Percentiles rank a stretch among this genome's conserved stretches.
phyloP scores from a whole-genome alignment of 1,140 invertebrate genomes.

The Listronotus oregonensis region DNA sequence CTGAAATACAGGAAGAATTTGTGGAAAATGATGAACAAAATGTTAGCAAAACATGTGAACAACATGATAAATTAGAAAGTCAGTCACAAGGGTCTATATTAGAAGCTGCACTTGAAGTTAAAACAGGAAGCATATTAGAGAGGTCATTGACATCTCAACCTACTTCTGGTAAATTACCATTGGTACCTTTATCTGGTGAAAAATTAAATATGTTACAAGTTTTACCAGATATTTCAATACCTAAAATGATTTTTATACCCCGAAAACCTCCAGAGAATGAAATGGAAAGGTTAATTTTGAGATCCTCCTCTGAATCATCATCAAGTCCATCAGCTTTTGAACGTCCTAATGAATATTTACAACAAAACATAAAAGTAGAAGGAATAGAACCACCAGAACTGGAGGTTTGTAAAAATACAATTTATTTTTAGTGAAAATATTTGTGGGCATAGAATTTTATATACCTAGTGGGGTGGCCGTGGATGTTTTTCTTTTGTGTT shows the following conservation, averaged over 20 bases:
- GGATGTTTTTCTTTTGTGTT: too few relatives aligned
- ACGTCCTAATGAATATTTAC: constrained; percentile 42
- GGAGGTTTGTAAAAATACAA: constrained; percentile 17
- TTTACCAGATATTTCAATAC: constrained; percentile 34
- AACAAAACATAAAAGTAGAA: constrained; percentile 46
- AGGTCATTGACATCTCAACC: constrained; percentile 50
- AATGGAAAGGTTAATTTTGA: constrained; percentile 37
- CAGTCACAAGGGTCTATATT: constrained; percentile 48
- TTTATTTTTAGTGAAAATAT: too few relatives aligned
- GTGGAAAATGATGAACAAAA: constrained; percentile 34
- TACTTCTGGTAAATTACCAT: constrained; percentile 35
- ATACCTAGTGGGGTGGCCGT: too few relatives aligned
- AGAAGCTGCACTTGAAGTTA: constrained; percentile 51
- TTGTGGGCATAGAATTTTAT: too few relatives aligned
- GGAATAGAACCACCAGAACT: constrained; percentile 31
- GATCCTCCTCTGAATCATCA: constrained; percentile 44
- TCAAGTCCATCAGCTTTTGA: constrained; percentile 45
- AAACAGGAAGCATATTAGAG: constrained; percentile 51
- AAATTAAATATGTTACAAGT: constrained; percentile 29
- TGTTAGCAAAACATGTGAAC: constrained; percentile 41
- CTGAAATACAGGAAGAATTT: constrained; percentile 32
- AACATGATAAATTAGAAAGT: constrained; percentile 39
- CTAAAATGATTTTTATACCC: constrained; percentile 45
- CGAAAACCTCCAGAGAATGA: constrained; percentile 48
- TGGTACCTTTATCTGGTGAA: constrained; percentile 17